These are phyloP conservation scores for Rousettus leschenaultii DNA, from an alignment of 2,113 vertebrate species.

Conservation along the genomic window DNA sequence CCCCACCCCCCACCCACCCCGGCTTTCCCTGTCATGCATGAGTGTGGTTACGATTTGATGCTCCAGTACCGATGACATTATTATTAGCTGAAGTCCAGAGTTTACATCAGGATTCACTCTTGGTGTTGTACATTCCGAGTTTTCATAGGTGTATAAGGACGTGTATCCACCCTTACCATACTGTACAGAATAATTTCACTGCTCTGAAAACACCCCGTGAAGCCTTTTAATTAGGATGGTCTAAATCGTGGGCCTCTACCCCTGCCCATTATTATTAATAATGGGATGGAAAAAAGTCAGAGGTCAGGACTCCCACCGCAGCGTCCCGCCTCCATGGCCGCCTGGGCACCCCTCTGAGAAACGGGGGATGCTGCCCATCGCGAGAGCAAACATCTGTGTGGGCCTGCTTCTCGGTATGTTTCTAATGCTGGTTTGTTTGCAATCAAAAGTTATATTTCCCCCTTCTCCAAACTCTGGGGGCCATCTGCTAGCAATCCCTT, in stretches of 20 bases:
- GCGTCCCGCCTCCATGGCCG: background rate
- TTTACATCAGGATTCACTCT: background rate
- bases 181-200: background rate
- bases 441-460: slow-evolving; percentile 7
- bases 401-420: background rate
- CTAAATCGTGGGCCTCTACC: background rate
- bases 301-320: background rate
- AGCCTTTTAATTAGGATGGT: background rate
- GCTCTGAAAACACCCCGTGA: background rate
- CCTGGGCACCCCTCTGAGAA: background rate
- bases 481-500: slow-evolving; percentile 74
- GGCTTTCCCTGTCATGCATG: background rate
- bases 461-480: slow-evolving; percentile 45
- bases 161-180: fast-evolving
- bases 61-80: background rate
- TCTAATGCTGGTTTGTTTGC: slow-evolving; percentile 72
- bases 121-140: background rate
- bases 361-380: fast-evolving
- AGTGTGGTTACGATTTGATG: background rate
- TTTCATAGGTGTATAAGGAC: background rate
- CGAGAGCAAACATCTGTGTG: background rate
- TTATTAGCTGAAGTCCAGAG: background rate
- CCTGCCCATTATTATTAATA: background rate
- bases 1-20: fast-evolving
- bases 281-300: background rate